Base-by-base conservation (phyloP, 2,797 vertebrate species). In the Synaphobranchus kaupii region DNA sequence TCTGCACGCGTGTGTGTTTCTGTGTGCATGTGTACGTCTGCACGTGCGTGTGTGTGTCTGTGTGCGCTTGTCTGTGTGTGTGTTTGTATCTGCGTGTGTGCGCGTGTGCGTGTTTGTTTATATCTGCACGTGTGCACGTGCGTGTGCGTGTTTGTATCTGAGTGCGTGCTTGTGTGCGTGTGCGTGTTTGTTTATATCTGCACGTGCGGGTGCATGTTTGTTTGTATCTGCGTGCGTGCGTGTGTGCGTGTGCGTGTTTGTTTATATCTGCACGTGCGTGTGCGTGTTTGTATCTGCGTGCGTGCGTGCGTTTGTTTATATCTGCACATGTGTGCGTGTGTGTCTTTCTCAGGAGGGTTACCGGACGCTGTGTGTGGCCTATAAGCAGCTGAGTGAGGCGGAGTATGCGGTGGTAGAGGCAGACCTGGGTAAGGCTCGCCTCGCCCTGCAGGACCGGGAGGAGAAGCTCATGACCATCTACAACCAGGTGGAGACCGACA, bases 321-420 rank as follows among this genome's bases (percentile, higher is more conserved):
- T 31, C 83, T 48, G 89, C 9, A 3, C 22, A 84, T 10, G 5
- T 85, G 0, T 88, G 90, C 93, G 86, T 90, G 86, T 90, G n/a
- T 34, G n/a, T 88, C 56, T 84, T 82, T 25, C n/a, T 84, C 91
- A 99, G 99, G 98, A 99, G 87, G 98, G 99, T 28, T 99, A 98
- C 93, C 94, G 98, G 85, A 99, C 98, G 0, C 96, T 99, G 78
- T 99, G 99, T 12, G 97, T 99, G 91, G 99, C 98, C 86, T 99
- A 96, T 95, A 99, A 98, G 94, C 92, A 93, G 85, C 95, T 99
- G 7, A 93, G 92, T 81, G 90, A 92, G 1, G 96, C 96, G 47
- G 97, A 98, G 89, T 99, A 96, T 0, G 93, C 95, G 52, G 94
- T 87, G 90, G 97, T 97, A 47, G 96, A 98, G 88, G 92, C 90